Evolutionary conservation across 2,888 invertebrate species (phyloP), one percentile per base, ranked within the genome.

Genomic region (Eupithecia tripunctaria): DNA sequence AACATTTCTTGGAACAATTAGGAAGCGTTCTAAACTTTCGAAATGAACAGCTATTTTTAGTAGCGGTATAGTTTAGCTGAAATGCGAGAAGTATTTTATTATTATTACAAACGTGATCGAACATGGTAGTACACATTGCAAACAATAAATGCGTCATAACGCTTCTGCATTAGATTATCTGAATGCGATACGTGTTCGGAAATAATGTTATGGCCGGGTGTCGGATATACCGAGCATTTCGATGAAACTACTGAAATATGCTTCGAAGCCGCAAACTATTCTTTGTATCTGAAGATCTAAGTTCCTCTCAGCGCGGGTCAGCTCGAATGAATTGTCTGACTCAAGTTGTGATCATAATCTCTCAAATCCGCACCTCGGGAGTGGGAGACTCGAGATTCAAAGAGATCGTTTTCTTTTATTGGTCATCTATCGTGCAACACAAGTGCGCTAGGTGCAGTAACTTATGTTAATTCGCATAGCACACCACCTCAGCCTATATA

Each of bases 141-240:
- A 87, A 89, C 89, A 90, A 91, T 92, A 91, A 93, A 92, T 89
- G 92, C 91, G 86, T 89, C 88, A 89, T 89, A 91, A 88, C 88
- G 88, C 88, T 87, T 86, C 86, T 91, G 90, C 88, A 90, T 92
- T 90, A 89, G 89, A 91, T 93, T 92, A 93, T 91, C 89, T 88
- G 86, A 84, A 85, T 80, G 86, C 84, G 89, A 91, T 91, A 92
- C 92, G 93, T 93, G 92, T 89, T 81, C 89, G 88, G 93, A 90
- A 92, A 94, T 93, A 93, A 93, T 93, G 86, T 91, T 88, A 91
- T 89, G 81, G 88, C 86, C 76, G 80, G 78, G 80, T 83, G 85
- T 83, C 84, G 80, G 80, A 81, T 80, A 82, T 75, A 70, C 79
- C 80, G 83, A 86, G 85, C 85, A 82, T 83, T 86, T 80, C 85